phyloP scores from a whole-genome alignment of 2,888 invertebrate genomes.

The Pseudanteris insignis region DNA sequence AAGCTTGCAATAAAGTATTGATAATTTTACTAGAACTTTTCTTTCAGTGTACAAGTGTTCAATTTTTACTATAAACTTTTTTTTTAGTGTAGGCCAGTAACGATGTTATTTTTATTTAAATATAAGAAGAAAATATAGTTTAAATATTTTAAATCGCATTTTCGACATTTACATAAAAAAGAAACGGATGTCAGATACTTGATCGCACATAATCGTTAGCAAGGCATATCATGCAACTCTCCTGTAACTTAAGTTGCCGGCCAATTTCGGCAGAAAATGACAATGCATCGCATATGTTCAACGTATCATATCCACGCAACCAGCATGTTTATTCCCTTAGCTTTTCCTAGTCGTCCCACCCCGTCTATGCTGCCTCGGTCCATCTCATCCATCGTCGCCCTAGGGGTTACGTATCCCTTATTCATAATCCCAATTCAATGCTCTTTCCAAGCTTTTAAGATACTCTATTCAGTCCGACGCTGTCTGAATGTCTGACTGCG shows the following conservation, averaged over 20 bases:
- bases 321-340: conserved; percentile 57
- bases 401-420: conserved; percentile 57
- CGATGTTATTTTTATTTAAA: no score
- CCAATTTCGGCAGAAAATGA: conserved; percentile 48
- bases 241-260: conserved; percentile 18
- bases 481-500: conserved; percentile 39
- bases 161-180: conserved; percentile 36
- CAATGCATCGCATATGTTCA: conserved; percentile 59
- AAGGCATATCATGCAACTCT: conserved; percentile 23
- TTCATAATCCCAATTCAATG: conserved; percentile 62
- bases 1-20: no score
- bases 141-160: no score
- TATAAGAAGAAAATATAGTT: no score
- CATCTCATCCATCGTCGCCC: conserved; percentile 55
- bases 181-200: conserved; percentile 37
- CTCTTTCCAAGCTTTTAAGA: conserved; percentile 61
- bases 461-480: conserved; percentile 42
- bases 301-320: conserved; percentile 57
- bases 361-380: conserved; percentile 22
- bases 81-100: no score
- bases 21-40: no score
- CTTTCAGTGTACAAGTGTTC: no score
- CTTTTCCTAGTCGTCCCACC: conserved; percentile 29
- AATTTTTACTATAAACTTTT: no score
- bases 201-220: conserved; percentile 41